phyloP scores from a whole-genome alignment of 2,113 vertebrate species.

The Pollimyrus isidori region DNA sequence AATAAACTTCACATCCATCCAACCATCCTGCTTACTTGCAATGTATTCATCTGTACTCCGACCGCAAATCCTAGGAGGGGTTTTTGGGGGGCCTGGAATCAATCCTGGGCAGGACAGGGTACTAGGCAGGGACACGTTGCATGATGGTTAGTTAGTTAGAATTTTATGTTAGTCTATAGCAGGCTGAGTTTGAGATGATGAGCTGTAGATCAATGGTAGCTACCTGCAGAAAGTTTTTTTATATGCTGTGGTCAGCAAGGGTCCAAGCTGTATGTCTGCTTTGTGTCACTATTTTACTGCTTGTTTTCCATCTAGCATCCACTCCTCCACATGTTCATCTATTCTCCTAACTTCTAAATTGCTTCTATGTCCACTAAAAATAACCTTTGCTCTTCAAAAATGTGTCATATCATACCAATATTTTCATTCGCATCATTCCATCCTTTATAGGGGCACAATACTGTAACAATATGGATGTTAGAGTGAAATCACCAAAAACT shows the following conservation, averaged over 20 bases:
- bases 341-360: neutral
- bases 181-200: neutral
- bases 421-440: neutral
- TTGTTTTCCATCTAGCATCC: neutral
- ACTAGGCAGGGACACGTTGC: neutral
- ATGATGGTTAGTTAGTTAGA: neutral
- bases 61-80: neutral
- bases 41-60: neutral
- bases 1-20: too few species aligned
- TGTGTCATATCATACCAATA: neutral
- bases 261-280: too few species aligned
- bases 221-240: too few species aligned
- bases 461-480: neutral
- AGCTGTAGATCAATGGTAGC: neutral
- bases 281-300: neutral
- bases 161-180: too few species aligned
- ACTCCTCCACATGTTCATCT: neutral
- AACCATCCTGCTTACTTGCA: neutral
- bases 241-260: too few species aligned
- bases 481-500: neutral
- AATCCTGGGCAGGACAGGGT: neutral
- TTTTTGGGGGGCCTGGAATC: neutral
- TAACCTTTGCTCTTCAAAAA: neutral
- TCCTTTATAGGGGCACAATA: neutral
- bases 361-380: neutral